Evolutionary conservation across 2,113 vertebrate genomes (phyloP).

Genomic region (Pyrgilauda ruficollis): DNA sequence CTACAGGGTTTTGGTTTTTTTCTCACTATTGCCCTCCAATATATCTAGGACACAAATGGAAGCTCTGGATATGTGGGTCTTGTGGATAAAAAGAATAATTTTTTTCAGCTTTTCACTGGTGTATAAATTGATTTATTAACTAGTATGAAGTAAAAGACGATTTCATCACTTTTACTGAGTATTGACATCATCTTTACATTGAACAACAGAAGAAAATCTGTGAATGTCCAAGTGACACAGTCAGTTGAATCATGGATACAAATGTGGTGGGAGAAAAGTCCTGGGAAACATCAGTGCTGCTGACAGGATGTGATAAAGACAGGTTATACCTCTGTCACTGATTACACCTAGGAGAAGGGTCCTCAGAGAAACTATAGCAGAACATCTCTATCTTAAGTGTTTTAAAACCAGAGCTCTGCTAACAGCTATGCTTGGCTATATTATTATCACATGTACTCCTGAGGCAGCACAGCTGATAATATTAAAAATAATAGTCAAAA

Average conservation of each 20-base stretch:
- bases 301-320: not conserved
- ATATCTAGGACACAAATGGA: not conserved
- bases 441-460: not conserved
- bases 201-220: not conserved
- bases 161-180: not conserved
- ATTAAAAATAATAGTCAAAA: not conserved
- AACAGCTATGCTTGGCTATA: not conserved
- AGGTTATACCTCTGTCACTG: not conserved
- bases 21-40: not conserved
- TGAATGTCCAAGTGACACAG: not conserved
- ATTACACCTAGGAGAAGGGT: fast-evolving
- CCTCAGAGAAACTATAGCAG: not conserved
- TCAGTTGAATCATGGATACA: not conserved
- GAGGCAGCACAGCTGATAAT: not conserved
- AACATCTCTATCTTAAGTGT: not conserved
- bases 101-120: not conserved
- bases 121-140: not conserved
- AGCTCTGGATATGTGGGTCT: not conserved
- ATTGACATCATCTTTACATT: not conserved
- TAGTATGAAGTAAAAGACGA: fast-evolving
- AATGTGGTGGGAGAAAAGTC: not conserved
- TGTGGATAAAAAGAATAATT: not conserved
- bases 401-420: not conserved
- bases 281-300: not conserved
- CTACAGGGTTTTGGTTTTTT: not conserved